Evolutionary conservation across 1,140 invertebrate species (phyloP).

Genomic region (Caenorhabditis remanei): DNA sequence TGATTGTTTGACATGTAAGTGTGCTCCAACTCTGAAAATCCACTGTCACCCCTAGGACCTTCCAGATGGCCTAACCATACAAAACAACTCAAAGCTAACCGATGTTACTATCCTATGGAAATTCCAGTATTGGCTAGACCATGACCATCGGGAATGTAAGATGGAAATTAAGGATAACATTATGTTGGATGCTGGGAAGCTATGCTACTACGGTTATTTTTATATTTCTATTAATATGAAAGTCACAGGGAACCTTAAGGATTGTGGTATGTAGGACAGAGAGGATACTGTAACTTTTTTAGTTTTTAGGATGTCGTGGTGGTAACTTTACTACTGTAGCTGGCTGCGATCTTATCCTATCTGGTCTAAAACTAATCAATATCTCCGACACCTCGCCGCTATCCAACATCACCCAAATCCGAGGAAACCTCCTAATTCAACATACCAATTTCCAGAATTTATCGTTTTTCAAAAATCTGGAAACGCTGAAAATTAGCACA

Average conservation of each 20-base stretch:
- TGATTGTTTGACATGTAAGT: not conserved
- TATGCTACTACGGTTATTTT: not conserved
- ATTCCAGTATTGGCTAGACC: not conserved
- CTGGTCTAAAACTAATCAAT: not conserved
- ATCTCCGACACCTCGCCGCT: not conserved
- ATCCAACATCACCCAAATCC: not conserved
- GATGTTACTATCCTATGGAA: conserved; percentile 3
- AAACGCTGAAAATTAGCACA: not conserved
- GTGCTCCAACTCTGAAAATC: too few species aligned
- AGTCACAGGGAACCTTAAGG: not conserved
- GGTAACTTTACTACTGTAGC: not conserved
- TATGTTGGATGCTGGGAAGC: not conserved
- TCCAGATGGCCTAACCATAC: not conserved
- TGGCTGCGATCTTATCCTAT: not conserved
- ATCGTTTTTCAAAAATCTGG: conserved; percentile 3
- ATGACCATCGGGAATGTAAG: not conserved
- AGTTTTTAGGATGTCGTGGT: not conserved
- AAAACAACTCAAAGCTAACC: not conserved
- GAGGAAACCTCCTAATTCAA: not conserved
- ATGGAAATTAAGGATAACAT: not conserved
- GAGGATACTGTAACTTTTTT: not conserved
- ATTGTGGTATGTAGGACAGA: not conserved
- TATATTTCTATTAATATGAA: not conserved
- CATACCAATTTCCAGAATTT: not conserved
- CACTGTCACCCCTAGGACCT: too few species aligned